phyloP scores from a whole-genome alignment of 2,113 vertebrate species.

The Orientallactaga bullata region DNA sequence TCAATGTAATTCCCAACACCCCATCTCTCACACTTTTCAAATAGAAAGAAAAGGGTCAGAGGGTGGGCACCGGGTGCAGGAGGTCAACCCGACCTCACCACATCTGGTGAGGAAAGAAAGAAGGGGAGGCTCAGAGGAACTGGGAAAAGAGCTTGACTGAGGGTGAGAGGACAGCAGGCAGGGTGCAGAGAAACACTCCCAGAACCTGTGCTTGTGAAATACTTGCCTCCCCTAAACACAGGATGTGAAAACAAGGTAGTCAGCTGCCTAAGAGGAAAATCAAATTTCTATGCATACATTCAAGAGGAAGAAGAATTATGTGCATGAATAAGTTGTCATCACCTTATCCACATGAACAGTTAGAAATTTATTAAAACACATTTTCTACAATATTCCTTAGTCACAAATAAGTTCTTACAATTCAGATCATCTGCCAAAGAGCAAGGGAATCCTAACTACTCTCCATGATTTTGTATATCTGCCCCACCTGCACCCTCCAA shows the following conservation, averaged over 20 bases:
- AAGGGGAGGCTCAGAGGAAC: neutral
- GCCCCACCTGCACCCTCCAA: conserved; percentile 21
- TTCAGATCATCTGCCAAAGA: conserved; percentile 69
- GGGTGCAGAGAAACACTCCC: neutral
- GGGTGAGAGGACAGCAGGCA: neutral
- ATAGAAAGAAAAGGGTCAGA: conserved; percentile 31
- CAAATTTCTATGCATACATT: conserved; percentile 67
- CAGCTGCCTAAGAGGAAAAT: conserved; percentile 70
- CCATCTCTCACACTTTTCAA: conserved; percentile 45
- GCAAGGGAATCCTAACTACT: conserved; percentile 59
- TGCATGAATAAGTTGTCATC: conserved; percentile 56
- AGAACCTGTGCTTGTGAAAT: neutral
- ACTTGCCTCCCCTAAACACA: neutral
- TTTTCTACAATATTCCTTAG: conserved; percentile 71
- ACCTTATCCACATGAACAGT: neutral
- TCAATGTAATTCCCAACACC: neutral
- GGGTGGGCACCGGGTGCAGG: neutral
- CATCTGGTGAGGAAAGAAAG: conserved; percentile 6
- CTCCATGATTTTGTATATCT: conserved; percentile 49
- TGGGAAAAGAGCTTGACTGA: neutral
- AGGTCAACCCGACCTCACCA: neutral
- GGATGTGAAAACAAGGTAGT: neutral
- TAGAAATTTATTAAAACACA: conserved; percentile 65
- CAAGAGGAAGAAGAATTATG: neutral
- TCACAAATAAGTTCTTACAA: conserved; percentile 71